Conservation (phyloP, 2,888 invertebrate genomes). For the Trichopria drosophilae region DNA sequence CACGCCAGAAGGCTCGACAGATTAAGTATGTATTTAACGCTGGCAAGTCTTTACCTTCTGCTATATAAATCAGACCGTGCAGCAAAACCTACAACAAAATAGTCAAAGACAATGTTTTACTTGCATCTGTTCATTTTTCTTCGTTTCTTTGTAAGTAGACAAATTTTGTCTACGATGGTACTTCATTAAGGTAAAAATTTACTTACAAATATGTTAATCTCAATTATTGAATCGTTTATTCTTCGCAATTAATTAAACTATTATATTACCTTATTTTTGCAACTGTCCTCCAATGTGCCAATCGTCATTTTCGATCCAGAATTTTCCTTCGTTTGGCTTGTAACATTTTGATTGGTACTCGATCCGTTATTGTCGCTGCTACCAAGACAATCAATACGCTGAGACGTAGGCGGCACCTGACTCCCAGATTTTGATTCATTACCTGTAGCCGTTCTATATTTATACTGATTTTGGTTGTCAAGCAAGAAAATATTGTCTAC, state of each 20-base stretch:
- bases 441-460: slow-evolving; percentile 43
- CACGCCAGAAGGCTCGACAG: slow-evolving; percentile 61
- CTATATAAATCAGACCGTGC: slow-evolving; percentile 60
- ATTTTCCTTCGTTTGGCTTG: slow-evolving; percentile 30
- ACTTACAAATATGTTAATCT: too few species aligned
- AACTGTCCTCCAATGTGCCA: slow-evolving; percentile 33
- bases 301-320: slow-evolving; percentile 38
- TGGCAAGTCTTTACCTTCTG: slow-evolving; percentile 59
- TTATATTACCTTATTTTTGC: slow-evolving; percentile 40
- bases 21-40: slow-evolving; percentile 57
- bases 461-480: slow-evolving; percentile 24
- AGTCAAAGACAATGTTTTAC: too few species aligned
- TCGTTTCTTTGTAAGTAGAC: too few species aligned
- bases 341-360: slow-evolving; percentile 29
- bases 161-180: too few species aligned
- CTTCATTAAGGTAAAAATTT: too few species aligned
- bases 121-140: too few species aligned
- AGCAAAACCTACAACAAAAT: slow-evolving; percentile 50
- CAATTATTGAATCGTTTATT: too few species aligned
- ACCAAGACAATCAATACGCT: slow-evolving; percentile 32
- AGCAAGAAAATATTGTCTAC: slow-evolving; percentile 36
- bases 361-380: slow-evolving; percentile 34
- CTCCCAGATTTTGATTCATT: slow-evolving; percentile 43
- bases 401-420: slow-evolving; percentile 37
- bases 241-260: too few species aligned